Evolutionary conservation across 1,140 invertebrate genomes (phyloP), one percentile per base, ranked within the genome.

Genomic region (Goniozus legneri): DNA sequence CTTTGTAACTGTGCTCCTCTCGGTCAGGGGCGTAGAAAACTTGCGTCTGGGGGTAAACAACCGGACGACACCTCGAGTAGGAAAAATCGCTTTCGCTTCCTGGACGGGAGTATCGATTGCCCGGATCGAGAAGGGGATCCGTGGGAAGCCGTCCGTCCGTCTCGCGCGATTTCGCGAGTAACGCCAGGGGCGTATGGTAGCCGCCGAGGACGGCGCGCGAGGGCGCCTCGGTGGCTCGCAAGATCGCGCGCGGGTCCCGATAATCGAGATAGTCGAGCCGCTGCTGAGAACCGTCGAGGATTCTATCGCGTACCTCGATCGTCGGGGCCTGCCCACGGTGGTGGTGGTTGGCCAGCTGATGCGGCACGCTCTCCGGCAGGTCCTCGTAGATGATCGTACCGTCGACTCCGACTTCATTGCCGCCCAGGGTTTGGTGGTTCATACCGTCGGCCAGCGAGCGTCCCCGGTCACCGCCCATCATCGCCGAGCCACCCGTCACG

Each of bases 381-480:
- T 85, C 84, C 71, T 86, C 83, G 71, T 85, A 86, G 45, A 82
- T 78, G 36, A 82, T 78, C 14, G 73, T 71, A 34, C 69, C 75
- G 1, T 69, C 76, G 40, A 66, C 54, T 6, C 64, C 56, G 7
- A 69, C 73, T 6, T 71, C 74, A 36, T 64, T 54, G 14, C 64
- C 53, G 16, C 65, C 60, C 34, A 69, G 55, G 44, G 71, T 71
- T 4, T 64, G 50, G 31, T 70, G 69, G 30, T 56, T 35, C 10
- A 59, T 58, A 14, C 62, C 65, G 31, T 71, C 69, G 1, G 63
- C 31, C 7, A 62, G 52, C 8, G 59, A 45, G 8, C 46, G 50
- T 3, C 59, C 46, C 12, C 81, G 79, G 13, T 79, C 81, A 13
- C 69, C 60, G 10, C 65, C 69, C 30, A 67, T 78, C 46, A 75